phyloP scores from a whole-genome alignment of 1,140 invertebrate species.

The Drosophila ohnishii region DNA sequence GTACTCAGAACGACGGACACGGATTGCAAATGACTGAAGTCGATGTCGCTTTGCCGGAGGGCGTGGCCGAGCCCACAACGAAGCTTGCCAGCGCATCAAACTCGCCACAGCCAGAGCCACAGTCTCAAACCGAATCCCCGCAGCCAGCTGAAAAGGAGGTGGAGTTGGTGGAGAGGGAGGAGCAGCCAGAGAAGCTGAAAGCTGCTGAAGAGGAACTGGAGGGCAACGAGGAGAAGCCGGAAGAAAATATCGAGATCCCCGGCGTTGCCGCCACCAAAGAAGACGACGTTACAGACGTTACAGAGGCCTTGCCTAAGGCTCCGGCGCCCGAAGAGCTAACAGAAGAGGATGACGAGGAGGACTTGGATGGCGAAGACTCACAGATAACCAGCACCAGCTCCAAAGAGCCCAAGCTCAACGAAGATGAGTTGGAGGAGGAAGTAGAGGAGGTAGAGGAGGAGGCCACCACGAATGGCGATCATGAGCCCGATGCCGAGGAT shows the following conservation, averaged over 20 bases:
- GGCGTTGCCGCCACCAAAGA: constrained; percentile 24
- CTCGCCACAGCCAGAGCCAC: constrained; percentile 17
- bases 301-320: constrained; percentile 41
- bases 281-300: constrained; percentile 25
- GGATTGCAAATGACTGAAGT: constrained; percentile 81
- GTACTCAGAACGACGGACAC: constrained; percentile 31
- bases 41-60: constrained; percentile 81
- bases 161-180: constrained; percentile 1
- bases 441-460: constrained; percentile 58
- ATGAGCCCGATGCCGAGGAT: constrained; percentile 60
- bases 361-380: constrained; percentile 64
- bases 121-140: constrained; percentile 22
- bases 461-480: constrained; percentile 72
- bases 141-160: constrained; percentile 19
- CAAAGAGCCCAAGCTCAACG: constrained; percentile 44
- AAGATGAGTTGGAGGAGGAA: constrained; percentile 45
- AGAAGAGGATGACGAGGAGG: constrained; percentile 55
- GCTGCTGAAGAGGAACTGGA: not conserved
- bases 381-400: constrained; percentile 71
- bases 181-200: constrained; percentile 4
- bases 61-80: constrained; percentile 72
- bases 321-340: constrained; percentile 42
- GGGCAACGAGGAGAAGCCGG: constrained; percentile 7
- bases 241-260: constrained; percentile 7
- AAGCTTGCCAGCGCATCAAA: constrained; percentile 67